Evolutionary conservation across 2,888 invertebrate species (phyloP), one percentile per base, ranked within the genome.

Genomic region (Meandrusa payeni): DNA sequence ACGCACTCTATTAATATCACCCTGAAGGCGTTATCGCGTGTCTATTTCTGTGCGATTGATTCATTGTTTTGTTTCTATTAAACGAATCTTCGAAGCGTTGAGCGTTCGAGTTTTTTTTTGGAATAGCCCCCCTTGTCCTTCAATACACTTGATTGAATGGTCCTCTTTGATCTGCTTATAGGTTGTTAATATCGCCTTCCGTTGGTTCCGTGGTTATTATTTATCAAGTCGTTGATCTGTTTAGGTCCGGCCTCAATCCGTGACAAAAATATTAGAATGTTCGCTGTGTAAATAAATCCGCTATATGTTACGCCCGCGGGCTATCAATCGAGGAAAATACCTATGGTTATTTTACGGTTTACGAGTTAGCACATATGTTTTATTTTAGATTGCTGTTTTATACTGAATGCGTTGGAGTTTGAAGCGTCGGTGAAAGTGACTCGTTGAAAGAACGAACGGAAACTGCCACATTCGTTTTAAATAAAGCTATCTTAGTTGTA

Each of bases 1-100:
- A 36, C 40, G 36, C 37, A 29, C 32, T 40, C 42, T 48, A 49
- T 46, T 41, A 42, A 41, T 43, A 43, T 13, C 38, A 6, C n/a
- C 41, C 20, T 37, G 27, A 32, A 37, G 37, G 31, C 41, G 33
- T 41, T 38, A 43, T 46, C 29, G 41, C 34, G 33, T 40, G n/a
- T 46, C 46, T 49, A 49, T 49, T 49, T 46, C 33, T 13, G 46
- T 20, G 11, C 43, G 43, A 40, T 49, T 49, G 46, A 49, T 49
- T 46, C 42, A 36, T 42, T 37, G 36, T 42, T 42, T 37, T 31
- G 31, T 42, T 36, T 34, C 36, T 28, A 27, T 41, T 34, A 19
- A n/a, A 33, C 26, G 11, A 15, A 11, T n/a, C 9, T 23, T 41
- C 23, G 20, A 28, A 20, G 27, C 5, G 7, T 3, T 4, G n/a